These are phyloP conservation scores for Spodoptera exigua DNA, from an alignment of 2,888 invertebrate genomes.

Conservation along the genomic window DNA sequence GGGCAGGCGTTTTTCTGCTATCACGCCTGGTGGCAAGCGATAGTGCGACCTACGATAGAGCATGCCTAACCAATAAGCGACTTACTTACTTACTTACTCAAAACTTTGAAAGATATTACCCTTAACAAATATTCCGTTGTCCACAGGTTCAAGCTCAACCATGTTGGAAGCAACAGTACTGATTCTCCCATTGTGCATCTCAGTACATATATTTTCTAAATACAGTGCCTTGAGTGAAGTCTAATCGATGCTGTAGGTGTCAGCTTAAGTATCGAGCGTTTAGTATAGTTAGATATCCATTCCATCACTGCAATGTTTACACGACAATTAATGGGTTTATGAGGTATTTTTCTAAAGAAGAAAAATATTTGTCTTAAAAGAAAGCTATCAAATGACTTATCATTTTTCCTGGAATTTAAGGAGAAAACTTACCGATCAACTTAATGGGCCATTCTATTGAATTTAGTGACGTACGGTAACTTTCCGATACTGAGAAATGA, in stretches of 20 bases:
- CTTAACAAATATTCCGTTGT: slow-evolving; percentile 53
- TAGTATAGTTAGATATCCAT: slow-evolving; percentile 69
- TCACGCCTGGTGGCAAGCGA: no score
- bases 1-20: no score
- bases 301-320: slow-evolving; percentile 56
- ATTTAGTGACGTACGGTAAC: slow-evolving; percentile 5
- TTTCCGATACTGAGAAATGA: slow-evolving; percentile 17
- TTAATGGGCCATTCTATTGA: slow-evolving; percentile 13
- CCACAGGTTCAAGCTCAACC: slow-evolving; percentile 73
- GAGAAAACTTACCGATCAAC: slow-evolving; percentile 2
- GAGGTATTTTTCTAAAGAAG: neutral
- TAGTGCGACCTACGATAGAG: no score
- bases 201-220: slow-evolving; percentile 82
- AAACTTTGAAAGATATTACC: neutral
- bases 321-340: slow-evolving; percentile 20
- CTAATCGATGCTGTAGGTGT: slow-evolving; percentile 64
- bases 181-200: slow-evolving; percentile 64
- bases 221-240: slow-evolving; percentile 86
- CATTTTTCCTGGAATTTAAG: slow-evolving; percentile 7
- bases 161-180: slow-evolving; percentile 60
- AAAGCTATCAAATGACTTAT: slow-evolving; percentile 6
- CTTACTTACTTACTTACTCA: no score
- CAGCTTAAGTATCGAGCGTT: slow-evolving; percentile 48
- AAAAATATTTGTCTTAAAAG: neutral
- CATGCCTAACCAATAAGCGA: no score